Conservation (phyloP, 2,888 invertebrate species). For the Blastobasis adustella region DNA sequence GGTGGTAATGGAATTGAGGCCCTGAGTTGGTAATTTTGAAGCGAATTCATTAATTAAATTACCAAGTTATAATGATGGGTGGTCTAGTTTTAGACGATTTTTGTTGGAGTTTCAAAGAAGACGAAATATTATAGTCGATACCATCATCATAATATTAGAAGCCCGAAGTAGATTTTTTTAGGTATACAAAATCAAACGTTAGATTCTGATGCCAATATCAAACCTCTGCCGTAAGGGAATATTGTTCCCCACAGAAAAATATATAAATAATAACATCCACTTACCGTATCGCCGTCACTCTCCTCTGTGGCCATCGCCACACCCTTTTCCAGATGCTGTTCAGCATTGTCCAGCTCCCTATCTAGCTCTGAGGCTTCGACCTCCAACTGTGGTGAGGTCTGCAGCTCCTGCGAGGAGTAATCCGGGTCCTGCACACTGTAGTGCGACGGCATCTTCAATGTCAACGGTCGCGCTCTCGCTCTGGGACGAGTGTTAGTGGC, state of each 20-base stretch:
- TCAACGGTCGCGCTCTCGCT: slow-evolving; percentile 26
- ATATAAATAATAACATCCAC: slow-evolving; percentile 16
- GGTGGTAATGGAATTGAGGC: too few relatives aligned
- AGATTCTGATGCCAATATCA: too few relatives aligned
- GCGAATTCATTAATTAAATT: too few relatives aligned
- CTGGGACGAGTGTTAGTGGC: neutral
- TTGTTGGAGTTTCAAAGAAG: too few relatives aligned
- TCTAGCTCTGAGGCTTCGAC: slow-evolving; percentile 50
- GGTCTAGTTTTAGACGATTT: too few relatives aligned
- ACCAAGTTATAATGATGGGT: too few relatives aligned
- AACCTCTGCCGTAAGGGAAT: neutral
- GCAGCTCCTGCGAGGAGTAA: slow-evolving; percentile 44
- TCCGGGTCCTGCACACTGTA: slow-evolving; percentile 32
- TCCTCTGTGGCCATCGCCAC: slow-evolving; percentile 61
- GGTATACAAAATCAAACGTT: too few relatives aligned
- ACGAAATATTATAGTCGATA: too few relatives aligned
- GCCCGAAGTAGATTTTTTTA: too few relatives aligned
- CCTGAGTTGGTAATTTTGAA: too few relatives aligned
- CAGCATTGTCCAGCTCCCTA: slow-evolving; percentile 45
- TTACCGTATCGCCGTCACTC: slow-evolving; percentile 63
- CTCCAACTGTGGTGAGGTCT: slow-evolving; percentile 51
- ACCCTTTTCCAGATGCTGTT: slow-evolving; percentile 48
- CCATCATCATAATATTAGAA: too few relatives aligned
- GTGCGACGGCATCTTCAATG: slow-evolving; percentile 50
- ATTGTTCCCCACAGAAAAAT: neutral